These are phyloP conservation scores for Athripsodes cinereus DNA, from an alignment of 2,888 invertebrate genomes.

Conservation along the genomic window DNA sequence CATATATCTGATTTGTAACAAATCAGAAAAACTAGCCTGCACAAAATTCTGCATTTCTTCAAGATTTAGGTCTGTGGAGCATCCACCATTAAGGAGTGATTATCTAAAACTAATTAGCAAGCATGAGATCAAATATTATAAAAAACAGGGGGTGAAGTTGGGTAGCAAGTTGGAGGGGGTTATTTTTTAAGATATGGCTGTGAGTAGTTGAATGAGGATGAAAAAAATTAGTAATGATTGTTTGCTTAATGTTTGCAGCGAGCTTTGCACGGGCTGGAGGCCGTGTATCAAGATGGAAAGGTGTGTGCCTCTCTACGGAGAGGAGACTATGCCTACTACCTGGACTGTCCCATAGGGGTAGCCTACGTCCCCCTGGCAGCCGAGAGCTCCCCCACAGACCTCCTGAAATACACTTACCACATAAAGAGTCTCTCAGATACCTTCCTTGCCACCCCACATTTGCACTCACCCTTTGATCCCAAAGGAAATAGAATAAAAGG, in stretches of 20 bases:
- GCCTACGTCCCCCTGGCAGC: slow-evolving; percentile 46
- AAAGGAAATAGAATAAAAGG: slow-evolving; percentile 68
- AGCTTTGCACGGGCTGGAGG: slow-evolving; percentile 81
- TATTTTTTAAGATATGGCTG: too few relatives aligned
- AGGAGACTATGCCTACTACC: slow-evolving; percentile 66
- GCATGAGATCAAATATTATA: too few relatives aligned
- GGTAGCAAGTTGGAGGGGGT: too few relatives aligned
- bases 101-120: too few relatives aligned
- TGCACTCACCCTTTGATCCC: slow-evolving; percentile 79
- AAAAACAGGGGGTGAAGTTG: too few relatives aligned
- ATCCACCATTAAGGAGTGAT: too few relatives aligned
- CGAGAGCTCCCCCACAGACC: slow-evolving; percentile 35
- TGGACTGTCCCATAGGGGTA: slow-evolving; percentile 52
- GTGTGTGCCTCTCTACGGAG: slow-evolving; percentile 75
- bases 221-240: neutral
- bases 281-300: slow-evolving; percentile 70
- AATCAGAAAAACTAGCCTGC: too few relatives aligned
- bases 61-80: too few relatives aligned
- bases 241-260: slow-evolving; percentile 37
- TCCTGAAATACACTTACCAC: slow-evolving; percentile 48
- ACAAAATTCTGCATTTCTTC: too few relatives aligned
- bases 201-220: too few relatives aligned
- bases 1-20: too few relatives aligned
- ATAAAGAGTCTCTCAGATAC: slow-evolving; percentile 74
- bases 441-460: slow-evolving; percentile 62